A percentile compares a stretch with the other conserved stretches of the same genome.
These are phyloP conservation scores for Rotaria socialis DNA, from an alignment of 2,888 invertebrate genomes.

Conservation along the genomic window DNA sequence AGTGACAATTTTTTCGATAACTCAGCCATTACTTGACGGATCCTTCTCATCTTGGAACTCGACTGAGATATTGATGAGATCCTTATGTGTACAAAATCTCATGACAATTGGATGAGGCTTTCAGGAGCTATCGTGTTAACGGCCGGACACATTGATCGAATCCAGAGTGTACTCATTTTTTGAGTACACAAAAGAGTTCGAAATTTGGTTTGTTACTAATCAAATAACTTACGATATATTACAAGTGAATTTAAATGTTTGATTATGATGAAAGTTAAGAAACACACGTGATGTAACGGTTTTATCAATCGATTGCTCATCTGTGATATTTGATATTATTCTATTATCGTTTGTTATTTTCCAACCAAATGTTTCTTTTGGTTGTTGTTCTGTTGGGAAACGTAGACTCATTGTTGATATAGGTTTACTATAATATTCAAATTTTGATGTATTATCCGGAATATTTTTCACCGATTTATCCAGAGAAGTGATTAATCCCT, in stretches of 20 bases:
- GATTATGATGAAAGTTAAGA: not conserved
- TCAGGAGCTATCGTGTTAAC: too few species aligned
- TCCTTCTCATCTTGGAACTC: too few species aligned
- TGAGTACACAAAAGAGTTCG: not conserved
- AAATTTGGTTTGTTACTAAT: not conserved
- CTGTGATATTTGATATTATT: not conserved
- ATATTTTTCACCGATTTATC: not conserved
- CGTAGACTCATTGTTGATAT: slow-evolving; percentile 7
- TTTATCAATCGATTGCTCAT: not conserved
- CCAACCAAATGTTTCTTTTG: not conserved
- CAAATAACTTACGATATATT: not conserved
- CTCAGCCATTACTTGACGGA: too few species aligned
- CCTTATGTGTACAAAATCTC: too few species aligned
- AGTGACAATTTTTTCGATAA: too few species aligned
- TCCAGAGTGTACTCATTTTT: too few species aligned
- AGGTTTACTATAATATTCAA: not conserved
- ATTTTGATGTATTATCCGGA: not conserved
- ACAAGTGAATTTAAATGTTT: not conserved
- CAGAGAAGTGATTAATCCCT: not conserved
- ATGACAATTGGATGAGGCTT: too few species aligned
- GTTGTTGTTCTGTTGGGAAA: not conserved
- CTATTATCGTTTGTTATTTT: not conserved
- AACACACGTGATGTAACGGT: not conserved
- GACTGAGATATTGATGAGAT: too few species aligned
- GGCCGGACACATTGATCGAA: too few species aligned